Evolutionary conservation across 2,797 vertebrate species (phyloP), one percentile per base, ranked within the genome.

Genomic region (Chelon labrosus): DNA sequence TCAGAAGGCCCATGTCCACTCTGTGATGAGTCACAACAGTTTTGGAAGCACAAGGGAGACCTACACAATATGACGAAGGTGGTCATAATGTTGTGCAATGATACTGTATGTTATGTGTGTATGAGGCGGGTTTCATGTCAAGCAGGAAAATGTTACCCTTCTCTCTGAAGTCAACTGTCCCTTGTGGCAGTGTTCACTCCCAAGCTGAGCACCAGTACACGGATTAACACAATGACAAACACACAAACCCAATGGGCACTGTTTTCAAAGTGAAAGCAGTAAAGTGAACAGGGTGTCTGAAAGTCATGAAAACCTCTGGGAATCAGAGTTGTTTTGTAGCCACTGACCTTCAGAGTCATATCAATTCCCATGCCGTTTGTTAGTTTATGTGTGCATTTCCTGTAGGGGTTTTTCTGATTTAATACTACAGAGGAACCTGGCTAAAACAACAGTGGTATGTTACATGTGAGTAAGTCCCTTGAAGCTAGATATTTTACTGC

Each of bases 261-360:
- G 78, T 65, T 89, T 77, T 87, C 56, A 79, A 78, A 85, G 76
- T 87, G 61, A 87, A 80, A 70, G 72, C 61, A 73, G 19, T 53
- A 79, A 89, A 90, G 87, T 79, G 85, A 84, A 60, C 65, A 57
- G 66, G 65, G 50, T 68, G 77, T 69, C 47, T 87, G 79, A 92
- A 91, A 91, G 92, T 91, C 90, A 78, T 67, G 9, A 14, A 67
- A 71, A 82, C 84, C 84, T 58, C 74, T 44, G 77, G 79, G 85
- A 87, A 79, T 72, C 67, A 60, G 63, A 71, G 70, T 52, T 62
- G 52, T 70, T 77, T 62, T 85, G 65, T 73, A 68, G 72, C 54
- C 46, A 27, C 19, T 88, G 86, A 88, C 88, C 88, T 89, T 90
- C 71, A 58, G 76, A 84, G 75, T 22, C 39, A 55, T 66, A 79